These are phyloP conservation scores for Ceryle rudis DNA, from an alignment of 2,797 vertebrate species.

Conservation along the genomic window DNA sequence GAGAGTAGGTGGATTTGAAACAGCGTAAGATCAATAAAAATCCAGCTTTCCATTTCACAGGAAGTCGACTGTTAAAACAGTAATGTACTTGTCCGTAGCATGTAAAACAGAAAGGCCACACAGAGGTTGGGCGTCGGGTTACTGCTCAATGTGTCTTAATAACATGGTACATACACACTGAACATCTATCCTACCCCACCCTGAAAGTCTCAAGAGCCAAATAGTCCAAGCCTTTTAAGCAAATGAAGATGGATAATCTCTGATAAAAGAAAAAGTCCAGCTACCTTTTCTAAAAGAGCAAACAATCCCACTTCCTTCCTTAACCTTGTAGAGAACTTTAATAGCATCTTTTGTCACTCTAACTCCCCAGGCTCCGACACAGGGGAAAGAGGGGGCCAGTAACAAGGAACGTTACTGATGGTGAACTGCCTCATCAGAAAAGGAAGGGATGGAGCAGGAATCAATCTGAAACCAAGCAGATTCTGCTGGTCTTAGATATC, in stretches of 20 bases:
- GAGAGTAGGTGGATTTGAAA: conserved; percentile 74
- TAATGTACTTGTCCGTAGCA: conserved; percentile 63
- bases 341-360: not conserved
- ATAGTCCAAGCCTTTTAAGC: not conserved
- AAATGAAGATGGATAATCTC: not conserved
- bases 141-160: not conserved
- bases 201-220: not conserved
- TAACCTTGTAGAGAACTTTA: not conserved
- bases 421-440: not conserved
- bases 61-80: conserved; percentile 74
- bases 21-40: conserved; percentile 66
- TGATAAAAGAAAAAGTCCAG: not conserved
- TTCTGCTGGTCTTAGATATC: not conserved
- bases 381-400: not conserved
- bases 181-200: conserved; percentile 28
- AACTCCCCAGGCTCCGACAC: not conserved
- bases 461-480: not conserved
- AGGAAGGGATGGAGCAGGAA: not conserved
- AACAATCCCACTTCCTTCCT: not conserved
- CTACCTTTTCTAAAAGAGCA: not conserved
- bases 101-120: conserved; percentile 68
- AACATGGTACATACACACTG: not conserved
- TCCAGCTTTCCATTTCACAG: conserved; percentile 65
- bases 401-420: accelerated
- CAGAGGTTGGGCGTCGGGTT: conserved; percentile 17